Evolutionary conservation across 2,888 invertebrate genomes (phyloP), one percentile per base, ranked within the genome.

Genomic region (Chloroclysta siterata): DNA sequence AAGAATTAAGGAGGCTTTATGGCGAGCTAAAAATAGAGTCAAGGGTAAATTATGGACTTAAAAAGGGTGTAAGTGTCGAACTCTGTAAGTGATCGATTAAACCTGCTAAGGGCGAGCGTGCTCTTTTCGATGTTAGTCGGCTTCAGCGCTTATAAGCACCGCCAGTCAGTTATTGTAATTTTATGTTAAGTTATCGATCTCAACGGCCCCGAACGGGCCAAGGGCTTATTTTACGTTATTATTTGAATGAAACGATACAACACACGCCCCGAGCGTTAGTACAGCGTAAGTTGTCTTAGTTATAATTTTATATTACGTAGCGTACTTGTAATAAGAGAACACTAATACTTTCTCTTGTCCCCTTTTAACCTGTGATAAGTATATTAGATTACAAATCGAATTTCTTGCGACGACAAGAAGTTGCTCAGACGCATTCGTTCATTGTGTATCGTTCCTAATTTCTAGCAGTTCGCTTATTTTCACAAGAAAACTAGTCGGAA

Each of bases 351-450:
- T 90, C 90, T 92, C 91, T 90, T 91, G 91, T 91, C 91, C 92
- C 91, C 89, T 90, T 67, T 82, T 91, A 89, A 93, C 92, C 92
- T 93, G 92, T 93, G 92, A 93, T 93, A 93, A 93, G 92, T 92
- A 93, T 88, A 87, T 91, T 92, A 92, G 91, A 89, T 79, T 80
- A 76, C 76, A 84, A 82, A 73, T 85, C 85, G 83, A 80, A 88
- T 88, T 90, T 89, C 89, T 91, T 88, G 88, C 48, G 84, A 83
- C 75, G 73, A 85, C 85, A 84, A 87, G 89, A 83, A 81, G 78
- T 87, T 88, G 90, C 90, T 90, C 90, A 89, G 87, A 84, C 79
- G 82, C 82, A 84, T 63, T 66, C 67, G 57, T 69, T 83, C 87
- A 87, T 82, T 68, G 82, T 81, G 85, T 87, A 87, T 88, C 72